These are phyloP conservation scores for Trypoxylus dichotomus DNA, from an alignment of 1,140 invertebrate genomes.

Conservation along the genomic window DNA sequence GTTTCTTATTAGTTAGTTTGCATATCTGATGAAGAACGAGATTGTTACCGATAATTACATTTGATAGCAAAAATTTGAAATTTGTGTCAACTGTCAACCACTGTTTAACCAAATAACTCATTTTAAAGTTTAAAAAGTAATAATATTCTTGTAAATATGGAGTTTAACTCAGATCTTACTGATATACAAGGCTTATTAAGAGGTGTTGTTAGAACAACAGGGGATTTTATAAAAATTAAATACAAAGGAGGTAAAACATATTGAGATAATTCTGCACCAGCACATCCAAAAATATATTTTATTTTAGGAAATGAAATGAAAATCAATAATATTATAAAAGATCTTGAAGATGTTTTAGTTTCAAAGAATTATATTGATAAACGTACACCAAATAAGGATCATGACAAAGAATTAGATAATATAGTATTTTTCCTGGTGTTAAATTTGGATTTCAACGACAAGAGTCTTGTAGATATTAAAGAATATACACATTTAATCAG, in stretches of 20 bases:
- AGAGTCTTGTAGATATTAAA: conserved; percentile 35
- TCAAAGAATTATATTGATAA: conserved; percentile 39
- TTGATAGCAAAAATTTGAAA: too few species aligned
- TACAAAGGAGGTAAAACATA: conserved; percentile 42
- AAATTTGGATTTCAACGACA: conserved; percentile 44
- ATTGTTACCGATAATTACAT: too few species aligned
- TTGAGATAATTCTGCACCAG: neutral
- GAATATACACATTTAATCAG: conserved; percentile 46
- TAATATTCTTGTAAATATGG: conserved; percentile 38
- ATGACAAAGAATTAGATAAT: conserved; percentile 38
- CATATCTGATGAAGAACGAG: too few species aligned
- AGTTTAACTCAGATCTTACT: conserved; percentile 45
- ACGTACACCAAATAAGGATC: conserved; percentile 30
- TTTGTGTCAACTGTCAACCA: too few species aligned
- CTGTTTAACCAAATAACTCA: too few species aligned
- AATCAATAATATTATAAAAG: conserved; percentile 39
- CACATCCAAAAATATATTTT: neutral
- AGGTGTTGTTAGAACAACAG: conserved; percentile 38
- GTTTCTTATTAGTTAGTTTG: too few species aligned
- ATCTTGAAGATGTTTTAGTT: conserved; percentile 39
- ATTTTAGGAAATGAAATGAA: conserved; percentile 47
- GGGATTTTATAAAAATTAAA: conserved; percentile 45
- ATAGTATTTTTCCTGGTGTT: conserved; percentile 45
- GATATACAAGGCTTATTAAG: conserved; percentile 44
- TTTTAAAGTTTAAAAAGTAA: too few species aligned